A percentile compares a stretch with the other conserved stretches of the same genome.
These are phyloP conservation scores for Mamestra brassicae DNA, from an alignment of 2,888 invertebrate species.

Conservation along the genomic window DNA sequence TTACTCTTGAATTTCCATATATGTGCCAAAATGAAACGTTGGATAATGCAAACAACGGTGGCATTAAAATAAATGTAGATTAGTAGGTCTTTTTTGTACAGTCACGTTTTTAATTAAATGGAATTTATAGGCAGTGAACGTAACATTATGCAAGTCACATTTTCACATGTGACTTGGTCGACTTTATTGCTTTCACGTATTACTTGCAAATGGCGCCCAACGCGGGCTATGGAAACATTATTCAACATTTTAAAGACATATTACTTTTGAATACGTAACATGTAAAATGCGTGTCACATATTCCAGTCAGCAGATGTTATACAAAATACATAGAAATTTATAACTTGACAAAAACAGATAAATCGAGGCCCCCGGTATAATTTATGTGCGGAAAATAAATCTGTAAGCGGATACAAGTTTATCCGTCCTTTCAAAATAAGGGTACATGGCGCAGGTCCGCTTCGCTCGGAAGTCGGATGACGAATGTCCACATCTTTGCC, in stretches of 20 bases:
- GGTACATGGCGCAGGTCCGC: conserved; percentile 76
- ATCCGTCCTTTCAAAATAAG: conserved; percentile 84
- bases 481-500: conserved; percentile 83
- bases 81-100: conserved; percentile 69
- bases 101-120: conserved; percentile 86
- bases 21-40: conserved; percentile 42
- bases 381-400: conserved; percentile 84
- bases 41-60: conserved; percentile 46
- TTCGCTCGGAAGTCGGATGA: conserved; percentile 81
- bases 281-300: conserved; percentile 51
- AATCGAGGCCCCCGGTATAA: conserved; percentile 73
- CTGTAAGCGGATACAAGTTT: conserved; percentile 84
- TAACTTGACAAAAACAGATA: conserved; percentile 70
- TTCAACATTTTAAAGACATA: conserved; percentile 54
- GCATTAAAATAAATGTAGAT: conserved; percentile 61
- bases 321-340: conserved; percentile 66
- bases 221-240: conserved; percentile 60
- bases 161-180: conserved; percentile 75
- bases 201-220: conserved; percentile 74
- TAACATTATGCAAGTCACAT: conserved; percentile 78
- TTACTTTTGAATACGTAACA: conserved; percentile 51
- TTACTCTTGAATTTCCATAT: conserved; percentile 23
- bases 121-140: conserved; percentile 76
- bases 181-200: conserved; percentile 73
- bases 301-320: conserved; percentile 61